Base-by-base conservation (phyloP, 2,113 vertebrate species). In the Lepus timidus region DNA sequence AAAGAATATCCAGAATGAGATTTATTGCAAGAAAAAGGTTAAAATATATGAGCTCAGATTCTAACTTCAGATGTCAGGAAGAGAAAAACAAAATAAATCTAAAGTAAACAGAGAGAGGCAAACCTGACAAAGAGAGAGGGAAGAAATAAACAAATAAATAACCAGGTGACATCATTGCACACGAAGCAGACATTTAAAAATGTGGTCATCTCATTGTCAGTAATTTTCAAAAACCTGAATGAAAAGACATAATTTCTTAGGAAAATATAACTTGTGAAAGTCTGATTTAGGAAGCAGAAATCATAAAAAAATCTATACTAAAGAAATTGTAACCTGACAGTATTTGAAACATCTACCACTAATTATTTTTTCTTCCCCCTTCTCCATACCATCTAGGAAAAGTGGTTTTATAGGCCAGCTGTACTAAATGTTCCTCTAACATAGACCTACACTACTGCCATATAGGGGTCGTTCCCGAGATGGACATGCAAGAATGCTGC, bases 21-120 rank as follows among this genome's bases (percentile, higher is more conserved):
- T 95, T 89, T 91, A 94, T 62, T 75, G 44, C 20, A 22, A 71
- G 80, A 76, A 36, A 80, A 80, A 11, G 29, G 1, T 29, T 94
- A 36, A 93, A 91, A 97, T 74, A 81, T 86, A 87, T n/a, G 90
- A 95, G 9, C 62, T 83, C 22, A n/a, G 71, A 87, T 62, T 88
- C 23, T 14, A 71, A 19, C 16, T 78, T 92, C 80, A 62, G 73
- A 95, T 88, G 62, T 55, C 94, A 61, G 11, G 39, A 78, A 75
- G 10, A 65, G 67, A 91, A 65, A 4, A 88, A 62, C 25, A 93
- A 13, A 65, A 88, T 76, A 88, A 92, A 90, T 85, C 14, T 25
- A 67, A 93, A 89, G 44, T 25, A 85, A 94, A 58, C 61, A 44
- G 73, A 79, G 93, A 79, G 22, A 95, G 70, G n/a, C 61, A 80